Percentiles rank a stretch among this genome's conserved stretches.
Evolutionary conservation across 2,888 invertebrate genomes (phyloP).

Genomic region (Macropis europaea): DNA sequence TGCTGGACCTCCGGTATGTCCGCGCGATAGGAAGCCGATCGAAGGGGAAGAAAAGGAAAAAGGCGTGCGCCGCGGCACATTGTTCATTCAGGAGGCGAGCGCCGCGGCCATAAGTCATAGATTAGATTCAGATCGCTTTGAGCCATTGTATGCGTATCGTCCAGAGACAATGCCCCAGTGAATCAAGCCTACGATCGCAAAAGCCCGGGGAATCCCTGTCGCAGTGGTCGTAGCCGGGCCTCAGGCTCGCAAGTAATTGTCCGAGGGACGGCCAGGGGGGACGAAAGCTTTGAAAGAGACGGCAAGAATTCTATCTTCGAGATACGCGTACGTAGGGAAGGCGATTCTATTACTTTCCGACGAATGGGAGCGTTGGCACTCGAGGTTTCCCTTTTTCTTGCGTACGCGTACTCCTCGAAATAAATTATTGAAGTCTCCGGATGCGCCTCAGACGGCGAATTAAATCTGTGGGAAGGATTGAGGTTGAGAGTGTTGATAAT

Average conservation of each 20-base stretch:
- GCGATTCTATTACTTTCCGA: constrained; percentile 32
- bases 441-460: no score
- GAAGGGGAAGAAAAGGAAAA: constrained; percentile 38
- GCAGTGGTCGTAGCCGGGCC: constrained; percentile 27
- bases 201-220: constrained; percentile 61
- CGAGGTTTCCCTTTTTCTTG: background rate
- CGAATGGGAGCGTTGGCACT: background rate
- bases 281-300: constrained; percentile 38
- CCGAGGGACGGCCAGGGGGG: constrained; percentile 18
- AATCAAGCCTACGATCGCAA: constrained; percentile 64
- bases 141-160: constrained; percentile 70
- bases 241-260: constrained; percentile 56
- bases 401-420: no score
- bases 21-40: constrained; percentile 32
- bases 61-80: constrained; percentile 54
- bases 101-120: constrained; percentile 66
- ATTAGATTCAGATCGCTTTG: constrained; percentile 69
- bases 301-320: constrained; percentile 38
- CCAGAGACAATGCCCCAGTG: constrained; percentile 66
- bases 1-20: constrained; percentile 4
- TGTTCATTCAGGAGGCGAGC: constrained; percentile 67
- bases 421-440: no score
- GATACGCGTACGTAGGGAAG: constrained; percentile 9
- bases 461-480: no score
- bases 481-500: no score